These are phyloP conservation scores for Hyperopisus bebe DNA, from an alignment of 2,113 vertebrate species.

Conservation along the genomic window DNA sequence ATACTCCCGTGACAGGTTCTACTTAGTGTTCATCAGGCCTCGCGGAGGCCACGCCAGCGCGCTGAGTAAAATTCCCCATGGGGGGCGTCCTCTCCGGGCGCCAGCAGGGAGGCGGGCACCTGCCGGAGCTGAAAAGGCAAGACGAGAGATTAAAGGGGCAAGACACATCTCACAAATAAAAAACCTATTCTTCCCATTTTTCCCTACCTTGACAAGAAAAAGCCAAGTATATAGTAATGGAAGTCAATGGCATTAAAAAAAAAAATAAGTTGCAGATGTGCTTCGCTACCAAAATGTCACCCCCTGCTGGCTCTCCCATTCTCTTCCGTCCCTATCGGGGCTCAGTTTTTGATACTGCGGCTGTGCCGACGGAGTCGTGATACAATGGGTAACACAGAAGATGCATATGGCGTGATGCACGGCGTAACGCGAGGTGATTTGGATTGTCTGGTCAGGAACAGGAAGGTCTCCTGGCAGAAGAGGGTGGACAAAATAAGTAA, in stretches of 20 bases:
- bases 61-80: constrained; percentile 76
- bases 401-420: constrained; percentile 43
- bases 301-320: constrained; percentile 32
- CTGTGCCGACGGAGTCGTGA: constrained; percentile 20
- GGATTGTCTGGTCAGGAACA: constrained; percentile 40
- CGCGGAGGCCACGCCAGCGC: constrained; percentile 64
- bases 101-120: constrained; percentile 62
- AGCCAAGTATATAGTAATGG: constrained; percentile 59
- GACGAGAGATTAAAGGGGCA: constrained; percentile 68
- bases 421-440: constrained; percentile 64
- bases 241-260: constrained; percentile 39
- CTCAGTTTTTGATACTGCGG: constrained; percentile 17
- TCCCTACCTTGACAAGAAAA: constrained; percentile 50
- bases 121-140: constrained; percentile 64
- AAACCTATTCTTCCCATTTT: constrained; percentile 51
- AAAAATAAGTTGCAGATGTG: constrained; percentile 25
- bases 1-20: constrained; percentile 58
- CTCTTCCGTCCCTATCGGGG: constrained; percentile 47
- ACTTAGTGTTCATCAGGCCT: constrained; percentile 72
- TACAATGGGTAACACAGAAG: constrained; percentile 14
- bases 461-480: constrained; percentile 1
- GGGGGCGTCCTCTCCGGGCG: constrained; percentile 66
- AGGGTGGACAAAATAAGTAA: not conserved
- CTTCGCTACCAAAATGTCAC: not conserved
- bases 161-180: constrained; percentile 48